Base-by-base conservation (phyloP, 2,797 vertebrate species). In the Sphaeramia orbicularis region DNA sequence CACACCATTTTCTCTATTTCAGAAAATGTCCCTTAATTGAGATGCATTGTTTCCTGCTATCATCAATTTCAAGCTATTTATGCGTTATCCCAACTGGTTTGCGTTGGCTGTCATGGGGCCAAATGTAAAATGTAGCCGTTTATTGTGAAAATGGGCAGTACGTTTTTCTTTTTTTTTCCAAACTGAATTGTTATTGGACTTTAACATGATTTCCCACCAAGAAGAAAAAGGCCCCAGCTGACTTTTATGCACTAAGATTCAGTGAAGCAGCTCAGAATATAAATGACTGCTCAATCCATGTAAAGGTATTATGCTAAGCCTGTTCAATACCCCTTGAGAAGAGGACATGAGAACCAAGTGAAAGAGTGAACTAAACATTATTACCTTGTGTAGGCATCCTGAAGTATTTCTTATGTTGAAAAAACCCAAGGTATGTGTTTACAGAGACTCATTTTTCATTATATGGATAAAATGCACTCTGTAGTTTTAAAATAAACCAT, bases 221-320 rank as follows among this genome's bases (percentile, higher is more conserved):
- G 66, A 80, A 67, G 59, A n/a, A 65, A 80, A 85, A 71, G 30
- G 30, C 55, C 57, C 45, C 41, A 1, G 66, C 27, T 65, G 74
- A 75, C 48, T 60, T 71, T 63, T 55, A 44, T 43, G 32, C 37
- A 1, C 41, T 32, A 55, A 70, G 64, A 74, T 65, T 72, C 67
- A 56, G 71, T 14, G 42, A 70, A 59, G 50, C 36, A 1, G 51
- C 64, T 65, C 52, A 48, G 71, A 89, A 81, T 78, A 56, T 53
- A 78, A 74, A 80, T 74, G 77, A 73, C 52, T 64, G 54, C 41
- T 52, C 61, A 58, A 60, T 68, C 58, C 58, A 60, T 70, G 76
- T 74, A 24, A 65, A 83, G 59, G 53, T 64, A 41, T 81, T 83
- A 75, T 65, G 38, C 62, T 52, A 50, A 69, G 61, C 68, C 50